Evolutionary conservation across 2,113 vertebrate species (phyloP).

Genomic region (Ceratotherium simum): DNA sequence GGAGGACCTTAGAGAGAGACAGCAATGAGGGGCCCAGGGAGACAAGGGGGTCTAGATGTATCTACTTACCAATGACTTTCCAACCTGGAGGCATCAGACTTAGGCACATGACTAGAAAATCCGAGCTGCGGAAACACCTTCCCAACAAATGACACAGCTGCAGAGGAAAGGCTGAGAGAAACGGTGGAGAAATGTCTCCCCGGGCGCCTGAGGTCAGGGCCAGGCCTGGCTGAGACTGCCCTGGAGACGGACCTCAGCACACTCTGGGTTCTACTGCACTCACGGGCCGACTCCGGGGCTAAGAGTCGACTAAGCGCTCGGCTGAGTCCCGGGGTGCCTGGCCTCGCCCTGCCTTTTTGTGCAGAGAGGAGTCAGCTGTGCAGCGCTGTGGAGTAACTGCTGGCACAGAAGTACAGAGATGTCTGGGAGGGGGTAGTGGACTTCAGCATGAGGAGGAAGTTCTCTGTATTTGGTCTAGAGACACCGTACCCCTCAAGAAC

Average conservation of each 20-base stretch:
- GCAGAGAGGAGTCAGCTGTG: neutral
- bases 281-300: too few relatives aligned
- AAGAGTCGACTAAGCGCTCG: too few relatives aligned
- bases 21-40: neutral
- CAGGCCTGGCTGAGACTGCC: neutral
- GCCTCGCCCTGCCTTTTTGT: conserved; percentile 17
- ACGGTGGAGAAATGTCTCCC: accelerated
- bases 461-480: too few relatives aligned
- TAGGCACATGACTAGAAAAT: neutral
- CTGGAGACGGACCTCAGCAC: too few relatives aligned
- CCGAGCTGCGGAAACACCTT: neutral
- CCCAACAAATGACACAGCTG: accelerated
- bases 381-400: neutral
- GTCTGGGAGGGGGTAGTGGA: neutral
- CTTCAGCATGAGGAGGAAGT: too few relatives aligned
- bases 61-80: accelerated
- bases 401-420: conserved; percentile 69
- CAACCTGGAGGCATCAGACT: neutral
- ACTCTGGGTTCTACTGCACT: too few relatives aligned
- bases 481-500: too few relatives aligned
- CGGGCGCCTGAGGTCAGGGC: too few relatives aligned
- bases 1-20: neutral
- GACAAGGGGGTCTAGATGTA: neutral
- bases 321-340: too few relatives aligned
- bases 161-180: neutral